phyloP scores from a whole-genome alignment of 1,140 invertebrate species.

The Drosophila nebulosa region DNA sequence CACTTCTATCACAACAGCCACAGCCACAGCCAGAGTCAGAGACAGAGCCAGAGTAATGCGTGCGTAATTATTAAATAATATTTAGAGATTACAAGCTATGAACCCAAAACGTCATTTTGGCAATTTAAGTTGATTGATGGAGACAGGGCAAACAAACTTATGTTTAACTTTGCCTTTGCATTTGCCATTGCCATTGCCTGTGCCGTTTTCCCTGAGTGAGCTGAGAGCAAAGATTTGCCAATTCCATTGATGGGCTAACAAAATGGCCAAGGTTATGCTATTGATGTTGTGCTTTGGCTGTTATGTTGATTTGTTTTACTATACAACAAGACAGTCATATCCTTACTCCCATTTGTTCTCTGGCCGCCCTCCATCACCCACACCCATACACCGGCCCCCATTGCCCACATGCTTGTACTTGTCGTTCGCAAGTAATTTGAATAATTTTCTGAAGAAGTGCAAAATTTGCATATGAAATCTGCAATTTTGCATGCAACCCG shows the following conservation, averaged over 20 bases:
- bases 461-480: slow-evolving; percentile 76
- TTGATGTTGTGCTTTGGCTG: background rate
- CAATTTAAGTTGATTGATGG: slow-evolving; percentile 38
- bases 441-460: slow-evolving; percentile 73
- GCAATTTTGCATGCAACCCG: slow-evolving; percentile 54
- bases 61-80: slow-evolving; percentile 76
- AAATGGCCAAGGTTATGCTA: slow-evolving; percentile 56
- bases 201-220: slow-evolving; percentile 32
- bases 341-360: background rate
- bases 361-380: no score
- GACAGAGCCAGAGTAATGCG: slow-evolving; percentile 51
- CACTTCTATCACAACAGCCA: slow-evolving; percentile 16
- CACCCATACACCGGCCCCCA: background rate
- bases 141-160: background rate
- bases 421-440: slow-evolving; percentile 65
- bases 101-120: slow-evolving; percentile 26
- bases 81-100: slow-evolving; percentile 65
- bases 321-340: background rate
- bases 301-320: slow-evolving; percentile 32
- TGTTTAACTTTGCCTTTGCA: background rate
- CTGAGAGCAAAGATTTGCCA: slow-evolving; percentile 33
- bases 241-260: slow-evolving; percentile 45
- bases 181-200: slow-evolving; percentile 1
- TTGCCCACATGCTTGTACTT: slow-evolving; percentile 11
- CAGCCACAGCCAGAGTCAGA: slow-evolving; percentile 12